These are phyloP conservation scores for Gallinago stenura DNA, from an alignment of 2,797 vertebrate species.

Conservation along the genomic window DNA sequence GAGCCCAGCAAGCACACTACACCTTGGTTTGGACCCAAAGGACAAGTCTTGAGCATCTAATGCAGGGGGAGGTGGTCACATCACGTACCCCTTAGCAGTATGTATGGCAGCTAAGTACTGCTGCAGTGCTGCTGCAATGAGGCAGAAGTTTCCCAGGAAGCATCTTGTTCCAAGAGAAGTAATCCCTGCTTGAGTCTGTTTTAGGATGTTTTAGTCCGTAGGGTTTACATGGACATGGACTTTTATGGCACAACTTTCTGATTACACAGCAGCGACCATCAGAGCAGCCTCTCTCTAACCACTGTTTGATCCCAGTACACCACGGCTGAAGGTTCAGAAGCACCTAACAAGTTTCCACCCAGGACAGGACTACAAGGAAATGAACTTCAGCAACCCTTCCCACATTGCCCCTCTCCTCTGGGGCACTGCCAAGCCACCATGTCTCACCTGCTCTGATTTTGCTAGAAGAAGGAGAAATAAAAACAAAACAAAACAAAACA, in stretches of 20 bases:
- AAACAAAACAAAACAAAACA: neutral
- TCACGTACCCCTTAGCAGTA: rapidly evolving
- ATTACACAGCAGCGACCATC: neutral
- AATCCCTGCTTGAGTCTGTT: neutral
- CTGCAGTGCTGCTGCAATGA: neutral
- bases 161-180: neutral
- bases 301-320: neutral
- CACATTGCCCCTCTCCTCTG: neutral
- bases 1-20: rapidly evolving
- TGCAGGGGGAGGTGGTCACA: neutral
- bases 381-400: neutral
- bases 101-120: rapidly evolving
- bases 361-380: neutral
- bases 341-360: neutral
- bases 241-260: neutral
- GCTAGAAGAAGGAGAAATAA: neutral
- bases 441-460: neutral
- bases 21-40: neutral
- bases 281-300: neutral
- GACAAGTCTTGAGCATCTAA: rapidly evolving
- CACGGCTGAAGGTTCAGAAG: neutral
- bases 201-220: rapidly evolving
- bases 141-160: neutral
- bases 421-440: neutral
- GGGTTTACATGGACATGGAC: neutral